Conservation (phyloP, 2,888 invertebrate species). For the Biston stratarius region DNA sequence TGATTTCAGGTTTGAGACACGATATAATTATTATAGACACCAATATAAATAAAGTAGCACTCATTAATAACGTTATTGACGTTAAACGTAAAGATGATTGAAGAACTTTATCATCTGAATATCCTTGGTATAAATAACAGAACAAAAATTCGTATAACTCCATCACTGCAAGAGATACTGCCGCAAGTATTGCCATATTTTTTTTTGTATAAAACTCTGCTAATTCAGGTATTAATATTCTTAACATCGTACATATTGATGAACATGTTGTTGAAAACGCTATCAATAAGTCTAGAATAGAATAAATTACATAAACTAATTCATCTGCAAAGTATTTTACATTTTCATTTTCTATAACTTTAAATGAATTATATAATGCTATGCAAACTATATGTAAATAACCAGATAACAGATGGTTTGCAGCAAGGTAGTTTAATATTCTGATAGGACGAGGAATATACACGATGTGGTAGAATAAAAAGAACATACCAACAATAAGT, state of each 20-base stretch:
- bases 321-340: background rate
- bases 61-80: slow-evolving; percentile 9
- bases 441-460: slow-evolving; percentile 14
- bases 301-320: slow-evolving; percentile 3
- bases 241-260: slow-evolving; percentile 6
- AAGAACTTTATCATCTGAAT: background rate
- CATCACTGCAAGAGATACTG: slow-evolving; percentile 5
- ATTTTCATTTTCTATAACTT: background rate
- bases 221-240: slow-evolving; percentile 16
- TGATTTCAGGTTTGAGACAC: background rate
- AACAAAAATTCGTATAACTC: slow-evolving; percentile 22
- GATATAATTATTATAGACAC: slow-evolving; percentile 3
- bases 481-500: background rate
- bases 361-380: slow-evolving; percentile 1
- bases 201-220: slow-evolving; percentile 21
- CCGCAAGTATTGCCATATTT: slow-evolving; percentile 18
- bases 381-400: slow-evolving; percentile 19
- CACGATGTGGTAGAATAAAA: background rate
- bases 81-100: slow-evolving; percentile 20
- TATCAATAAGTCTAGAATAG: slow-evolving; percentile 20
- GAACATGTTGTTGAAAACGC: slow-evolving; percentile 12
- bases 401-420: slow-evolving; percentile 6
- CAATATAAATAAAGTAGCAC: slow-evolving; percentile 11
- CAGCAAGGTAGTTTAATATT: slow-evolving; percentile 18
- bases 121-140: background rate